Percentiles rank a stretch among this genome's conserved stretches.
These are phyloP conservation scores for Dione juno DNA, from an alignment of 2,888 invertebrate species.

Conservation along the genomic window DNA sequence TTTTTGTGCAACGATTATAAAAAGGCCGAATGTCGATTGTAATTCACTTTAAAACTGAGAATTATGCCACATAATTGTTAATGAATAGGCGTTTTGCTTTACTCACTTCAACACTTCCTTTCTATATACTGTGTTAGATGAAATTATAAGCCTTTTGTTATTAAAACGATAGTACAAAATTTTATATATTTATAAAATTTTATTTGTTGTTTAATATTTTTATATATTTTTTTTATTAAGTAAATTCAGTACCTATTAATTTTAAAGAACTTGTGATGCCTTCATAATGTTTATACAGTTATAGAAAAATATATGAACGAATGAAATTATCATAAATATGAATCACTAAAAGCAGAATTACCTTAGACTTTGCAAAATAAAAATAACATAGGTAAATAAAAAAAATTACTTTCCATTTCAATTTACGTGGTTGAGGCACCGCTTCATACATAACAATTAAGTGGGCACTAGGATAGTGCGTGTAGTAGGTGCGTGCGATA, in stretches of 20 bases:
- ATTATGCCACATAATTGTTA: not conserved
- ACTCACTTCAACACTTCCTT: not conserved
- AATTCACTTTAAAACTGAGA: not conserved
- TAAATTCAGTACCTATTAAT: not conserved
- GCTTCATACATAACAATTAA: constrained; percentile 77
- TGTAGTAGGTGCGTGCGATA: constrained; percentile 83
- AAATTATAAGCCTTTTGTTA: no score
- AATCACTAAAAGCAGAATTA: not conserved
- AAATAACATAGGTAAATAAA: not conserved
- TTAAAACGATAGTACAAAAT: no score
- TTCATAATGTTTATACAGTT: not conserved
- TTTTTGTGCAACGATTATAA: constrained; percentile 67
- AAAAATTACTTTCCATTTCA: constrained; percentile 30
- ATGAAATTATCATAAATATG: not conserved
- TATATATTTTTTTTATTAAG: no score
- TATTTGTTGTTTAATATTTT: no score
- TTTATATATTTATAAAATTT: no score
- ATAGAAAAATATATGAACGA: not conserved
- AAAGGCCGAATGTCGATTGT: not conserved
- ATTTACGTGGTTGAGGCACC: constrained; percentile 42
- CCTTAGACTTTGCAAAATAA: not conserved
- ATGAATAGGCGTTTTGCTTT: not conserved
- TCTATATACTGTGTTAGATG: no score
- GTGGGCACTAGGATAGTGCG: constrained; percentile 82
- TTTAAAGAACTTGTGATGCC: not conserved